phyloP scores from a whole-genome alignment of 2,797 vertebrate genomes.

The Adrianichthys oophorus region DNA sequence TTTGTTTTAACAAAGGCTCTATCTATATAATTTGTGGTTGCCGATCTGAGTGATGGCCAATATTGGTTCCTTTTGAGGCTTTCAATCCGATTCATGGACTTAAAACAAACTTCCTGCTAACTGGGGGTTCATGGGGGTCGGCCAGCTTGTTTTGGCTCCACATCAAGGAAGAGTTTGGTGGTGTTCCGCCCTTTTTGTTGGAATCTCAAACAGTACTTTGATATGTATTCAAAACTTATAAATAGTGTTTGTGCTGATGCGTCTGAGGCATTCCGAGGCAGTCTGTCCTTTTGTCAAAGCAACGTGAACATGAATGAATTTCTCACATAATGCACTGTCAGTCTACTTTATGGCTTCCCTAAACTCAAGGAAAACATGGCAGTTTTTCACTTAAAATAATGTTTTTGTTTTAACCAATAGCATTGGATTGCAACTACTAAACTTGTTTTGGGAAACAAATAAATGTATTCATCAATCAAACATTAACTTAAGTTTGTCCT shows the following conservation, averaged over 20 bases:
- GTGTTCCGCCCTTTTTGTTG: slow-evolving; percentile 53
- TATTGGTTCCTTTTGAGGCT: too few species aligned
- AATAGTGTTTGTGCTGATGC: neutral
- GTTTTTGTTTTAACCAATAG: neutral
- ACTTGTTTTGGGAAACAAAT: too few species aligned
- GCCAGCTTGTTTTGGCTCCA: slow-evolving; percentile 58
- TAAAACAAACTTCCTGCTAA: slow-evolving; percentile 59
- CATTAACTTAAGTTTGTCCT: too few species aligned
- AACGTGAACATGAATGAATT: slow-evolving; percentile 1
- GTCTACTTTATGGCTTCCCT: too few species aligned
- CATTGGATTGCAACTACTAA: too few species aligned
- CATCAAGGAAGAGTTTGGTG: slow-evolving; percentile 24
- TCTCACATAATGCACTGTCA: slow-evolving; percentile 2
- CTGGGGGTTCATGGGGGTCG: slow-evolving; percentile 23
- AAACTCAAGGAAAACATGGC: neutral
- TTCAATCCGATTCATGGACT: too few species aligned
- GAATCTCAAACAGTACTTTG: slow-evolving; percentile 38
- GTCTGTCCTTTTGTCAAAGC: slow-evolving; percentile 4
- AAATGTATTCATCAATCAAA: too few species aligned
- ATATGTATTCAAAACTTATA: slow-evolving; percentile 7
- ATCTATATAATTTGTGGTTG: too few species aligned
- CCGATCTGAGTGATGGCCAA: too few species aligned
- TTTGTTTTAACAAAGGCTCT: too few species aligned
- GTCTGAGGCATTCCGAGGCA: neutral
- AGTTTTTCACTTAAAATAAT: slow-evolving; percentile 1